Conservation (phyloP, 2,797 vertebrate species). For the Argyrosomus regius region DNA sequence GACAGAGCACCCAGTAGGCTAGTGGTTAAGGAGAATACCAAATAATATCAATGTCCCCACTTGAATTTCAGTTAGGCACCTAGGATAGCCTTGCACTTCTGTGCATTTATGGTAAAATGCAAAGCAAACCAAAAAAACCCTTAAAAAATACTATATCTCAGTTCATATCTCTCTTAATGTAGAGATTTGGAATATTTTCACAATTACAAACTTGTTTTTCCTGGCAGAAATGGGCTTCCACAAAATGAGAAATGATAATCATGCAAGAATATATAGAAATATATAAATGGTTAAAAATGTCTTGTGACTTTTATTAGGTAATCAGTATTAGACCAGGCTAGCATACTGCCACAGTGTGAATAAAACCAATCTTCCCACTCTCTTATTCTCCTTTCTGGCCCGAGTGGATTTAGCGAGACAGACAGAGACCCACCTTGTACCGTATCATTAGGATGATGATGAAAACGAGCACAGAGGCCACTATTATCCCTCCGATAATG, state of each 20-base stretch:
- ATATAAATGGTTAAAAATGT: neutral
- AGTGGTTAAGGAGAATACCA: neutral
- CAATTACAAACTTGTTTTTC: neutral
- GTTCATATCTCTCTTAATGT: too few relatives aligned
- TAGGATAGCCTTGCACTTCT: neutral
- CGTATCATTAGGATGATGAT: conserved; percentile 99
- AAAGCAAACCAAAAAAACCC: neutral
- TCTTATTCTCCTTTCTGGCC: conserved; percentile 6
- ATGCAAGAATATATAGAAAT: neutral
- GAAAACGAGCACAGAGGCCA: conserved; percentile 97
- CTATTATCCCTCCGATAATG: conserved; percentile 98
- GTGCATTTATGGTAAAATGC: neutral
- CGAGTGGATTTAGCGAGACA: conserved; percentile 13
- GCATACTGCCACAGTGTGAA: neutral
- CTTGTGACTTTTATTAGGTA: neutral
- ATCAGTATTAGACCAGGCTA: neutral
- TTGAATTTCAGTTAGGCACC: neutral
- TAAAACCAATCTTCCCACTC: neutral
- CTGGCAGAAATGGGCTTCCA: neutral
- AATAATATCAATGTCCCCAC: neutral
- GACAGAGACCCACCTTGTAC: conserved; percentile 89
- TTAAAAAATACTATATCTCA: too few relatives aligned
- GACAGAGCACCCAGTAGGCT: neutral
- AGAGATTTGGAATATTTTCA: too few relatives aligned
- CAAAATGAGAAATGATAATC: neutral